phyloP scores from a whole-genome alignment of 1,140 invertebrate genomes.

The Drosophila albomicans region DNA sequence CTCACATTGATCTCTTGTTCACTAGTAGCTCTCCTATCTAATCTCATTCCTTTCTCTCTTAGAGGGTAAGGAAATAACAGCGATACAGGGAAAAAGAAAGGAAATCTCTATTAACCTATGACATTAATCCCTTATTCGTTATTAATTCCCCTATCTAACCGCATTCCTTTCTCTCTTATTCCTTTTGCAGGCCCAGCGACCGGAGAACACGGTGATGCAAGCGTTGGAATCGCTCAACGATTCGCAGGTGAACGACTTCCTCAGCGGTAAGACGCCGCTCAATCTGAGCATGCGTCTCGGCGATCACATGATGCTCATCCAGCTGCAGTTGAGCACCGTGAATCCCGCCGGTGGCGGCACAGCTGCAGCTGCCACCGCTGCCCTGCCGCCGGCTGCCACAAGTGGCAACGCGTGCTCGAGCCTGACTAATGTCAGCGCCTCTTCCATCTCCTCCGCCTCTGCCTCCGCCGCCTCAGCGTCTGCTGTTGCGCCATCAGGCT shows the following conservation, averaged over 20 bases:
- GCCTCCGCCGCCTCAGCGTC: no score
- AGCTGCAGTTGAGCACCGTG: slow-evolving; percentile 95
- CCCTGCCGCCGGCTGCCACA: slow-evolving; percentile 1
- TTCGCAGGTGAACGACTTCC: slow-evolving; percentile 97
- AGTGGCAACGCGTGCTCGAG: slow-evolving; percentile 18
- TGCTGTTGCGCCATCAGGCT: background rate
- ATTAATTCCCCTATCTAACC: background rate
- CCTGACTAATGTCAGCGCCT: background rate
- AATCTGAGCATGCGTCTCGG: slow-evolving; percentile 97
- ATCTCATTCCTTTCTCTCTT: no score
- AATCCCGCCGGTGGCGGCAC: slow-evolving; percentile 83
- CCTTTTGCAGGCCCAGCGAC: slow-evolving; percentile 92
- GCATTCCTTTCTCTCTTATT: background rate
- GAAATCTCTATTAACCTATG: no score
- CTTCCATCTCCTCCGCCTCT: no score
- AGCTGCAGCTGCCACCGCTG: slow-evolving; percentile 28
- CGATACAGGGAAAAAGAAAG: no score
- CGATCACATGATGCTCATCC: slow-evolving; percentile 98
- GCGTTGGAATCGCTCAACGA: slow-evolving; percentile 97
- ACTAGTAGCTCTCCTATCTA: no score
- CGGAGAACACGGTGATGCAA: slow-evolving; percentile 97
- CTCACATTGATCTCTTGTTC: no score
- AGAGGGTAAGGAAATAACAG: no score
- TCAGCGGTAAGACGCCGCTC: slow-evolving; percentile 96
- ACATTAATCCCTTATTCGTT: background rate